Base-by-base conservation (phyloP, 2,113 vertebrate species). In the Bungarus multicinctus region DNA sequence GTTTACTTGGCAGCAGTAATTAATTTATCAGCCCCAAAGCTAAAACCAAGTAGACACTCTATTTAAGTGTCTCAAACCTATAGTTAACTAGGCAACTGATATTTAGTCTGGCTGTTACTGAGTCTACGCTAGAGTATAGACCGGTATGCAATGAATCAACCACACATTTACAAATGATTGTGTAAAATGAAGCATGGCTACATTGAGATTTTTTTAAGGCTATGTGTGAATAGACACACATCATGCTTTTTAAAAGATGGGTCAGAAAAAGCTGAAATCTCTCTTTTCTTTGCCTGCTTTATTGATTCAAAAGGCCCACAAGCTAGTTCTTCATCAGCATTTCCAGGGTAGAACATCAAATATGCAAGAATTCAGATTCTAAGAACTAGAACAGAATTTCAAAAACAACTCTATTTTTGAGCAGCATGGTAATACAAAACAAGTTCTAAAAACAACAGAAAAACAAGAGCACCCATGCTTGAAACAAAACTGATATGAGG, bases 181-280 rank as follows among this genome's bases (percentile, higher is more conserved):
- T n/a, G 50, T 53, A 53, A 90, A 52, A 74, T 25, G n/a, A 69
- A 60, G 4, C 45, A 90, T 90, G n/a, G 47, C 45, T 23, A 23
- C 22, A 74, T 74, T 34, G 27, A 50, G 58, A 74, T 14, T 94
- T 1, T 94, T 95, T 22, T 91, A 86, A 57, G 34, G 55, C 0
- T 92, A 9, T 86, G 92, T 91, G 34, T 30, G 30, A 94, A n/a
- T 4, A 92, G 45, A 89, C 91, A 94, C 90, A 45, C 4, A 89
- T 64, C 88, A 93, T 69, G 30, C 2, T 25, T 92, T 39, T 52
- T 30, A 16, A 89, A 45, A 39, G 12, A 7, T 27, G 52, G 18
- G 27, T 10, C 52, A 54, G 30, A 34, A 14, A 10, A 93, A 92
- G 5, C 10, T n/a, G 57, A 69, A 47, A n/a, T n/a, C 10, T 69